Evolutionary conservation across 2,888 invertebrate species (phyloP).

Genomic region (Pollenia amentaria): DNA sequence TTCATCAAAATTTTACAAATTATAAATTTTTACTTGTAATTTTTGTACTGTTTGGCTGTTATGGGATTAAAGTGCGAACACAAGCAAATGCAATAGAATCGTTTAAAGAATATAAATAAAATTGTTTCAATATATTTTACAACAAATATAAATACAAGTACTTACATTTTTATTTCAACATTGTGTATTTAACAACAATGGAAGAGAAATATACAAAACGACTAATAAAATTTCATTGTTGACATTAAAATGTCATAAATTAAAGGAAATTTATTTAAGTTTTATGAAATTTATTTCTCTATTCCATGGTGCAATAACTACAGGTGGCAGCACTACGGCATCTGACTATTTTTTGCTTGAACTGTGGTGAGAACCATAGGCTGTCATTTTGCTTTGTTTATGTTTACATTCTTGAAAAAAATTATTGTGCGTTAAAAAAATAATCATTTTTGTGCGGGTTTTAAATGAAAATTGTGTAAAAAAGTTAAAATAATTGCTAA

Average conservation of each 20-base stretch:
- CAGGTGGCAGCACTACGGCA: too few relatives aligned
- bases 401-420: too few relatives aligned
- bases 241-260: constrained; percentile 8
- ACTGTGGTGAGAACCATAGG: too few relatives aligned
- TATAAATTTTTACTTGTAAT: neutral
- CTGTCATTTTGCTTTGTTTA: too few relatives aligned
- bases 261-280: constrained; percentile 4
- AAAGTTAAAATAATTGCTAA: too few relatives aligned
- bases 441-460: too few relatives aligned
- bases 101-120: neutral
- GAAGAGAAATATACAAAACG: neutral
- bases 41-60: neutral
- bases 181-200: too few relatives aligned
- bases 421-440: too few relatives aligned
- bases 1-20: neutral
- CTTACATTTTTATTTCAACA: neutral
- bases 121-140: neutral
- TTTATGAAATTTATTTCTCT: neutral
- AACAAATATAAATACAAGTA: constrained; percentile 7
- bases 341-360: too few relatives aligned
- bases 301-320: too few relatives aligned
- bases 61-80: neutral
- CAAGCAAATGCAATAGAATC: neutral
- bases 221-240: constrained; percentile 10
- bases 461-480: too few relatives aligned